Evolutionary conservation across 2,113 vertebrate species (phyloP).

Genomic region (Equus przewalskii): DNA sequence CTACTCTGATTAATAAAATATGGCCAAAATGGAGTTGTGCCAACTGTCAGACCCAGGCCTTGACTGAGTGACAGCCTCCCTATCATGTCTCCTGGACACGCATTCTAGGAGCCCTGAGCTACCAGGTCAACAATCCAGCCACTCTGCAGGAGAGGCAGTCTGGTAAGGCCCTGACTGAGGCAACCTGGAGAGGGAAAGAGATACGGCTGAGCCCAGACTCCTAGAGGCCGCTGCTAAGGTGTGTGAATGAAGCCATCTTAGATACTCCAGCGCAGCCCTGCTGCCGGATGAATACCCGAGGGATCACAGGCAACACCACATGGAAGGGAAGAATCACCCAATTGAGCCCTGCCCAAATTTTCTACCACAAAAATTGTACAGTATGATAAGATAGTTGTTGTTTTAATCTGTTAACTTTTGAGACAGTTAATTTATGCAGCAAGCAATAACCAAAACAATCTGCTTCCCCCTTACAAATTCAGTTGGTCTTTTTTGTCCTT

Average conservation of each 20-base stretch:
- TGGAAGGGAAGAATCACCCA: not conserved
- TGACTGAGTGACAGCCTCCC: not conserved
- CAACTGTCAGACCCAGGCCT: not conserved
- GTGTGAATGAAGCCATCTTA: not conserved
- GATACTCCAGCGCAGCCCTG: not conserved
- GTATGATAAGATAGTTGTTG: not conserved
- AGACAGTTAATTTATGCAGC: not conserved
- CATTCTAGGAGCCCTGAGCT: not conserved
- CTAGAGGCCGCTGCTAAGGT: not conserved
- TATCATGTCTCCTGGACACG: not conserved
- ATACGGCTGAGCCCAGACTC: not conserved
- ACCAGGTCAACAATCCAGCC: not conserved
- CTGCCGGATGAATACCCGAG: not conserved
- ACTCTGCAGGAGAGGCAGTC: not conserved
- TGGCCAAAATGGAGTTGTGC: not conserved
- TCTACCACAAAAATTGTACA: not conserved
- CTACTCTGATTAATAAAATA: not conserved
- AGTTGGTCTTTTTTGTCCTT: not conserved
- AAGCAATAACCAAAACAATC: not conserved
- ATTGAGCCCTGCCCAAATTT: not conserved
- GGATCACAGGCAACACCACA: not conserved
- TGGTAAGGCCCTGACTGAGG: not conserved
- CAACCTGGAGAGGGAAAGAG: not conserved
- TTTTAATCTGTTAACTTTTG: not conserved
- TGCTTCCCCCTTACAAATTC: not conserved